These are phyloP conservation scores for Trissolcus basalis DNA, from an alignment of 1,140 invertebrate genomes.

Conservation along the genomic window DNA sequence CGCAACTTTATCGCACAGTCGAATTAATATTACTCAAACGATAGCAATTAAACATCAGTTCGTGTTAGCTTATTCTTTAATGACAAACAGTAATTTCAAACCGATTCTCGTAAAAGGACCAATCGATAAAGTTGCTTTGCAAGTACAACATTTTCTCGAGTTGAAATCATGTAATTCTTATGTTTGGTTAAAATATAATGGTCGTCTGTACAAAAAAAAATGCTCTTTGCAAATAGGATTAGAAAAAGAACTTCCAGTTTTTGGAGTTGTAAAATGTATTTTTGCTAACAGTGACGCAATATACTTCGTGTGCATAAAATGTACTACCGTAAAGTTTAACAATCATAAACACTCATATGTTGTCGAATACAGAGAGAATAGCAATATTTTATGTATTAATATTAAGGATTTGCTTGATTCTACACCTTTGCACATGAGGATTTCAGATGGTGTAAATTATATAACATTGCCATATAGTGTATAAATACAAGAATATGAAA, in stretches of 20 bases:
- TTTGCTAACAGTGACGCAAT: background rate
- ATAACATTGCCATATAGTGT: constrained; percentile 25
- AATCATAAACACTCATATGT: constrained; percentile 12
- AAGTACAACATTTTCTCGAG: constrained; percentile 12
- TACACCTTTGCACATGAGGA: constrained; percentile 4
- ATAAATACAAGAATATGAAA: background rate
- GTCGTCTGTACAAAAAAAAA: constrained; percentile 26
- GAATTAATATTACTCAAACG: constrained; percentile 20
- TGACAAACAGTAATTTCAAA: constrained; percentile 25
- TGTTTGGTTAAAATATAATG: constrained; percentile 27
- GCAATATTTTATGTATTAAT: constrained; percentile 10
- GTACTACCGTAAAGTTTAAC: too few species aligned
- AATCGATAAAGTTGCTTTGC: background rate
- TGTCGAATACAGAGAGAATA: background rate
- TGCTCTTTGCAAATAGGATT: constrained; percentile 21
- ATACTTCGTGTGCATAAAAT: constrained; percentile 24
- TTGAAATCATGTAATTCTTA: constrained; percentile 14
- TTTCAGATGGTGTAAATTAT: constrained; percentile 1
- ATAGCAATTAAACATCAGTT: constrained; percentile 26
- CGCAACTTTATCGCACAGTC: constrained; percentile 10
- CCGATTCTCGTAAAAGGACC: background rate
- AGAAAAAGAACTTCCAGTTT: constrained; percentile 26
- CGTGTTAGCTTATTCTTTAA: constrained; percentile 12
- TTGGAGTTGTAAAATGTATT: constrained; percentile 21
- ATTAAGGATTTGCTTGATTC: constrained; percentile 1